A percentile compares a stretch with the other conserved stretches of the same genome.
Conservation (phyloP, 2,888 invertebrate species). For the Apomyelois bistriatella region DNA sequence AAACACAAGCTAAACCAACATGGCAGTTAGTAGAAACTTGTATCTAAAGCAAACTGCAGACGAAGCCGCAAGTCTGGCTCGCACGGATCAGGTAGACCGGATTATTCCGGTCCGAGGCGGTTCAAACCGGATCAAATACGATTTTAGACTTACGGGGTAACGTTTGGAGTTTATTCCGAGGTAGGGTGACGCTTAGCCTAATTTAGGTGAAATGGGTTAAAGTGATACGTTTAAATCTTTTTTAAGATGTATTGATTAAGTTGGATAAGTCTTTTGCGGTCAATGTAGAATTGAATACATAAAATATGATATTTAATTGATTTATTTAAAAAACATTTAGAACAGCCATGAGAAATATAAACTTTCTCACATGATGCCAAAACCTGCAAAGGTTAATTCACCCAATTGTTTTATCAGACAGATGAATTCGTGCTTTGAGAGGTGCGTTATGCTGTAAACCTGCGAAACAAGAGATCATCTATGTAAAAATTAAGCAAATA, state of each 20-base stretch:
- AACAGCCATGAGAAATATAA: no score
- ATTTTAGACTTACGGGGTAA: conserved; percentile 66
- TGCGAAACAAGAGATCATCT: no score
- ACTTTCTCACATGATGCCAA: no score
- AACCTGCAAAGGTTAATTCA: no score
- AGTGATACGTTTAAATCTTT: conserved; percentile 1
- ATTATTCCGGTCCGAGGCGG: conserved; percentile 70
- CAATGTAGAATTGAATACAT: not conserved
- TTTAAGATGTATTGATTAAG: not conserved
- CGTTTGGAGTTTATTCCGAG: conserved; percentile 51
- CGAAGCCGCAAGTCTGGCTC: conserved; percentile 58
- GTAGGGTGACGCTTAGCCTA: conserved; percentile 35
- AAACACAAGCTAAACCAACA: conserved; percentile 19
- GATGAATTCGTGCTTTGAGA: no score
- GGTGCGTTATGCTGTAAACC: no score
- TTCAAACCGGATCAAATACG: conserved; percentile 69
- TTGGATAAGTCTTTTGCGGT: not conserved
- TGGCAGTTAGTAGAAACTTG: conserved; percentile 16
- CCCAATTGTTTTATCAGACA: no score
- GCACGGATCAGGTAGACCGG: conserved; percentile 73
- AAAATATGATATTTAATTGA: no score
- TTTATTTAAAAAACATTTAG: no score
- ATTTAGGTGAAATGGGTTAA: not conserved
- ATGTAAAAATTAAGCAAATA: no score
- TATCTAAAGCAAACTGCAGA: conserved; percentile 28